Conservation (phyloP, 2,888 invertebrate species). For the Drymonia ruficornis region DNA sequence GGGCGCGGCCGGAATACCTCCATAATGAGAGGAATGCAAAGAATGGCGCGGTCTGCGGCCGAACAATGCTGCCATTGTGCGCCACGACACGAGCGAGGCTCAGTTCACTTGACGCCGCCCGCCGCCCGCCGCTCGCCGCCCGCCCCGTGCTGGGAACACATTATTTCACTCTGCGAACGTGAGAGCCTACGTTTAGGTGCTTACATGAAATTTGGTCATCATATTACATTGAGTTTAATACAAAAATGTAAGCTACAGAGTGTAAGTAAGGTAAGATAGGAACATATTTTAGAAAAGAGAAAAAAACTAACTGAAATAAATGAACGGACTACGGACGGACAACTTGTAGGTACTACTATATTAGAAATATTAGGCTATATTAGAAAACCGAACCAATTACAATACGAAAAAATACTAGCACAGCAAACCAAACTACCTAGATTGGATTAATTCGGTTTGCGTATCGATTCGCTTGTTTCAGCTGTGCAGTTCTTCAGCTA, state of each 20-base stretch:
- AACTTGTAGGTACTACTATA: too few relatives aligned
- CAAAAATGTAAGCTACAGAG: too few relatives aligned
- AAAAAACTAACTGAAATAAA: too few relatives aligned
- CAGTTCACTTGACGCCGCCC: constrained; percentile 26
- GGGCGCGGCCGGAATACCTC: constrained; percentile 38
- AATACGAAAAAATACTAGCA: neutral
- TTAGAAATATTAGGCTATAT: too few relatives aligned
- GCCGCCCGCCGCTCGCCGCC: too few relatives aligned
- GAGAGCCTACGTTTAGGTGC: neutral
- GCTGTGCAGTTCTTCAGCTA: neutral
- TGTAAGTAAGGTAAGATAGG: too few relatives aligned
- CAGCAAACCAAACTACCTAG: neutral
- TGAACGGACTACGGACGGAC: too few relatives aligned
- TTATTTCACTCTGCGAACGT: constrained; percentile 1
- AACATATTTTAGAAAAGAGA: too few relatives aligned
- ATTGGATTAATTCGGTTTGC: neutral
- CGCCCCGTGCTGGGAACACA: constrained; percentile 1
- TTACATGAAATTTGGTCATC: neutral
- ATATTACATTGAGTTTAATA: neutral
- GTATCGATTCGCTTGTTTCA: neutral
- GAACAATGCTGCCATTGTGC: constrained; percentile 39
- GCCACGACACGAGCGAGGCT: constrained; percentile 18
- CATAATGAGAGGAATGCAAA: constrained; percentile 46
- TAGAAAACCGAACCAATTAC: too few relatives aligned
- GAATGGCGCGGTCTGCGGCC: constrained; percentile 39